Conservation (phyloP, 2,888 invertebrate genomes). For the Drosophila tripunctata region DNA sequence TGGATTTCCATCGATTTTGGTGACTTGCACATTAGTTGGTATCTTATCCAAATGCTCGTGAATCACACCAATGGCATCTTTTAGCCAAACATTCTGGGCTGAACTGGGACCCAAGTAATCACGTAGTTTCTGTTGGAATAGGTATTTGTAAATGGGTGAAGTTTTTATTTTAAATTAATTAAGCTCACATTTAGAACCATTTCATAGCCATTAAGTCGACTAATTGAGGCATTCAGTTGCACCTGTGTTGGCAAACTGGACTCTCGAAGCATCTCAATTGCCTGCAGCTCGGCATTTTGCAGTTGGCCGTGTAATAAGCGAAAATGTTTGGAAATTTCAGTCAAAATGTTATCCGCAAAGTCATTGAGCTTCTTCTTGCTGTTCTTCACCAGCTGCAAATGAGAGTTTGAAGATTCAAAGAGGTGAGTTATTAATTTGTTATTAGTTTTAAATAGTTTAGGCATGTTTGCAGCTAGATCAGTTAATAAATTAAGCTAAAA, state of each 20-base stretch:
- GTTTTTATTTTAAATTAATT: neutral
- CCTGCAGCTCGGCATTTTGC: conserved; percentile 76
- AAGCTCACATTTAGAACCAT: conserved; percentile 65
- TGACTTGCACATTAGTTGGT: conserved; percentile 65
- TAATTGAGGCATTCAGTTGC: conserved; percentile 63
- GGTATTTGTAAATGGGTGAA: too few relatives aligned
- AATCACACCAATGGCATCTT: conserved; percentile 51
- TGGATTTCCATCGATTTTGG: conserved; percentile 65
- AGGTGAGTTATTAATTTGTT: conserved; percentile 25
- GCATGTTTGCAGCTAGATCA: too few relatives aligned
- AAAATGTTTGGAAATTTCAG: conserved; percentile 75
- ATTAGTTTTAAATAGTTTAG: too few relatives aligned
- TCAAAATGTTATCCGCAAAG: conserved; percentile 68
- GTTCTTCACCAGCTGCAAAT: conserved; percentile 71
- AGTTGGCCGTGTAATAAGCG: conserved; percentile 77
- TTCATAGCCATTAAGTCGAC: conserved; percentile 65
- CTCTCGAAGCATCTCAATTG: conserved; percentile 68
- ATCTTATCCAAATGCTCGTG: conserved; percentile 68
- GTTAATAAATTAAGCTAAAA: too few relatives aligned
- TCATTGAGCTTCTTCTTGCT: conserved; percentile 71
- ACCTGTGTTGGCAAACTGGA: conserved; percentile 67
- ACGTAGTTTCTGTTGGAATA: conserved; percentile 71
- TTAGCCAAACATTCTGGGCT: conserved; percentile 58
- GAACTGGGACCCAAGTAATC: conserved; percentile 35
- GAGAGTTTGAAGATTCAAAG: conserved; percentile 10